Evolutionary conservation across 2,888 invertebrate species (phyloP), one percentile per base, ranked within the genome.

Genomic region (Himalopsyche anomala): DNA sequence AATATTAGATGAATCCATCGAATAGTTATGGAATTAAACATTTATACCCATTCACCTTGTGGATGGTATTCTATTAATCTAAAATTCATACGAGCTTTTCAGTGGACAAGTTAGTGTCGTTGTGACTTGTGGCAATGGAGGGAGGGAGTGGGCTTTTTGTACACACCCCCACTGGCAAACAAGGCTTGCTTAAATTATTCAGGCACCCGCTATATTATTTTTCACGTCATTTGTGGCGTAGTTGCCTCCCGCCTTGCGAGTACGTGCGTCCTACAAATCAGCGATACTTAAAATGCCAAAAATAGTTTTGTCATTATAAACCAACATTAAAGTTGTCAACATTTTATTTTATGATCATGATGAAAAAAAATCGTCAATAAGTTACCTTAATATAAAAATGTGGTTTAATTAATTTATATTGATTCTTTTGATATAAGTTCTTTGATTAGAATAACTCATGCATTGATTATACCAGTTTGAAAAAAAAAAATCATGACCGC

Each of bases 171-270:
- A 79, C 80, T 28, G 85, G 74, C 86, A 84, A 87, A 87, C 87
- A 84, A 87, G 85, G 83, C 84, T 45, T 55, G 36, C 74, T 40
- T 87, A 54, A 87, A 87, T 87, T 85, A 87, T 87, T 87, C 87
- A 87, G 81, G 69, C 84, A 80, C 55, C 81, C 62, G 19, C 62
- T 54, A 74, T 38, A 79, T 79, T 80, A 81, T 69, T 83, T 87
- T 87, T 85, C 56, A 81, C 83, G 85, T 87, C 87, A 85, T 87
- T 85, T 19, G 56, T 62, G 56, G 28, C 40, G 55, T 55, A 19
- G 54, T 55, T 17, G 38, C 42, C 15, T 36, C 28, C 51, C 45
- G 8, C 80, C 80, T 17, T 51, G 28, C 17, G 15, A 19, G 79
- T 80, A 42, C 79, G 80, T 84, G 54, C 79, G 54, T 84, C 54